These are phyloP conservation scores for Lissonota sp. DNA, from an alignment of 2,888 invertebrate species.

Conservation along the genomic window DNA sequence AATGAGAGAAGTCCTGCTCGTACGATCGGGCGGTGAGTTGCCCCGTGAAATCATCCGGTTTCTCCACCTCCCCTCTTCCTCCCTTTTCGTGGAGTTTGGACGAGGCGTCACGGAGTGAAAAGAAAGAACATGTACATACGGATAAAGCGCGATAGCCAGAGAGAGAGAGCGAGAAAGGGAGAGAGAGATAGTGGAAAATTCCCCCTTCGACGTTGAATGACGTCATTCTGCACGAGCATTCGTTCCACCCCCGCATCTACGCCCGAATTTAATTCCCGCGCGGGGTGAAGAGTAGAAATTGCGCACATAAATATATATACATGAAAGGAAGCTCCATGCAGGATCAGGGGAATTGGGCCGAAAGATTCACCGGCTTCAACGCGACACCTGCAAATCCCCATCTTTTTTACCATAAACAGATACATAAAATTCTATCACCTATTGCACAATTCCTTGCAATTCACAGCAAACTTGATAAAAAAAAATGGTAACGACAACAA, in stretches of 20 bases:
- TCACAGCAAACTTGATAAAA: too few species aligned
- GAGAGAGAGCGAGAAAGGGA: slow-evolving; percentile 12
- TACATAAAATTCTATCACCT: too few species aligned
- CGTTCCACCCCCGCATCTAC: slow-evolving; percentile 34
- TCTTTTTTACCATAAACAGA: slow-evolving; percentile 14
- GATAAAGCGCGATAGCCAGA: too few species aligned
- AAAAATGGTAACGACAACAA: too few species aligned
- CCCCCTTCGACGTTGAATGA: slow-evolving; percentile 53
- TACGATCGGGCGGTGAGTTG: slow-evolving; percentile 45
- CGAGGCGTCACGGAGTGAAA: slow-evolving; percentile 1
- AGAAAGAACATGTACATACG: neutral
- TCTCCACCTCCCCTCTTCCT: slow-evolving; percentile 51
- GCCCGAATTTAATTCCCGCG: slow-evolving; percentile 41
- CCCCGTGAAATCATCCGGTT: slow-evolving; percentile 76
- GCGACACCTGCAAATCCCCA: slow-evolving; percentile 44
- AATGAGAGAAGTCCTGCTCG: too few species aligned
- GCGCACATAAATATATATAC: neutral
- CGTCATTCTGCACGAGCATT: slow-evolving; percentile 61
- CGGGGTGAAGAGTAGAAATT: slow-evolving; percentile 27
- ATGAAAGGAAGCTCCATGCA: neutral
- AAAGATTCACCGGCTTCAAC: slow-evolving; percentile 25
- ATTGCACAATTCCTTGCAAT: too few species aligned
- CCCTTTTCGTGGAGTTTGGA: slow-evolving; percentile 68
- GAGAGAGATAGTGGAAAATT: slow-evolving; percentile 19
- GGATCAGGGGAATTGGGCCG: slow-evolving; percentile 38